Base-by-base conservation (phyloP, 2,797 vertebrate species). In the Graptemys geographica region DNA sequence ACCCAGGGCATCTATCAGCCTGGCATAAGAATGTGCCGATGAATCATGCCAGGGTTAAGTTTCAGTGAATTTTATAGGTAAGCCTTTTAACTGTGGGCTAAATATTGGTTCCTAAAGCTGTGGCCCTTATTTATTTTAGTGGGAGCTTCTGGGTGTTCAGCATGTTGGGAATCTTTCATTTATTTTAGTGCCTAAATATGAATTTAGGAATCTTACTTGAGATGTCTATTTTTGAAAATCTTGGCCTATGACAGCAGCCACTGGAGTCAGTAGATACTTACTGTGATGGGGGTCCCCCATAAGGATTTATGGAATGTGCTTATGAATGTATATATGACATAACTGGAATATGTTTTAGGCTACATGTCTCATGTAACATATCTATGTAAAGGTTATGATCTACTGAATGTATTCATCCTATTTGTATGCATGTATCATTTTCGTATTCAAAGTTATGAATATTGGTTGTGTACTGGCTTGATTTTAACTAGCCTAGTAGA, bases 221-320 rank as follows among this genome's bases (percentile, higher is more conserved):
- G 41, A 78, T 16, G 28, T 31, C 74, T 49, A 5, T 18, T 78
- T 78, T 78, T 78, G 13, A 49, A 31, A 78, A 49, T 78, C 27
- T 52, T 80, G 2, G 9, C 11, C 2, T 15, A 5, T 3, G 59
- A 57, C 28, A 53, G 27, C 7, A 27, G 83, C 25, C 0, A 0
- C 1, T 57, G 25, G 25, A 87, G 16, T 55, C 57, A 16, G 47
- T 72, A 53, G 44, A 6, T 47, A 6, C 47, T 55, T 51, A 51
- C 4, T 51, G 51, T 51, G 5, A 51, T 2, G 13, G 51, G 51
- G 51, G 51, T 15, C 15, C 15, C 51, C 51, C 51, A 51, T 51
- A 51, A 51, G 51, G 51, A 15, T 51, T 51, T 51, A 51, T 16
- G 51, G 51, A 51, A 51, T 51, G 51, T 51, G 51, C 51, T 51